Evolutionary conservation across 2,113 vertebrate genomes (phyloP), one percentile per base, ranked within the genome.

Genomic region (Lamprologus lemairii): DNA sequence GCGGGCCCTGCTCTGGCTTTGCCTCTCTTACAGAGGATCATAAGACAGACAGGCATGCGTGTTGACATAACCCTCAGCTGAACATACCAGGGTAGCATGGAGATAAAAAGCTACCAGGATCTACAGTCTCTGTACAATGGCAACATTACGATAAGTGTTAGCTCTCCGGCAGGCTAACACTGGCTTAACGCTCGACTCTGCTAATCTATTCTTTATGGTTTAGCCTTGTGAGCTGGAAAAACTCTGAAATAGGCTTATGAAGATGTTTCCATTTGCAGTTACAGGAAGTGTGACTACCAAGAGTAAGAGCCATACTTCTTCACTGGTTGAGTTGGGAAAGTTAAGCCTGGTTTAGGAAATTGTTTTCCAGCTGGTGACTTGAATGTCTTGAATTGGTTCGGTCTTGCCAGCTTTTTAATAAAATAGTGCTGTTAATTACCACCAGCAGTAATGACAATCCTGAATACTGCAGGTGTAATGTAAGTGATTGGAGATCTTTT

Each of bases 151-250:
- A 92, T 84, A 84, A 88, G 91, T 86, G 78, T 82, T 65, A 86
- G 65, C 84, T 93, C 81, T 82, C 31, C 16, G 7, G 80, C 82
- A 84, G 91, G 57, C 84, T 86, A 89, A 92, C 84, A 73, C 89
- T 71, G 81, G 89, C 86, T 95, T 91, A 91, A 90, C 42, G 84
- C 83, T 86, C 3, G 7, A 85, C 89, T 92, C 82, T 78, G 53
- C 85, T 91, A 89, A 92, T 91, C 93, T 91, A 88, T 93, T 95
- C 89, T 91, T 89, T 49, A 87, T 31, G 89, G 80, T 94, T 94
- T 78, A 90, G 90, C 79, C 86, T 55, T 57, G 84, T 86, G 90
- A 91, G 86, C 80, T 78, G 83, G 63, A 83, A 31, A 82, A 73
- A 71, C 51, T 86, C 57, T 88, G 47, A 84, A 93, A 93, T 53